These are phyloP conservation scores for Microcebus tavaratra DNA, from an alignment of 2,113 vertebrate genomes.

Conservation along the genomic window DNA sequence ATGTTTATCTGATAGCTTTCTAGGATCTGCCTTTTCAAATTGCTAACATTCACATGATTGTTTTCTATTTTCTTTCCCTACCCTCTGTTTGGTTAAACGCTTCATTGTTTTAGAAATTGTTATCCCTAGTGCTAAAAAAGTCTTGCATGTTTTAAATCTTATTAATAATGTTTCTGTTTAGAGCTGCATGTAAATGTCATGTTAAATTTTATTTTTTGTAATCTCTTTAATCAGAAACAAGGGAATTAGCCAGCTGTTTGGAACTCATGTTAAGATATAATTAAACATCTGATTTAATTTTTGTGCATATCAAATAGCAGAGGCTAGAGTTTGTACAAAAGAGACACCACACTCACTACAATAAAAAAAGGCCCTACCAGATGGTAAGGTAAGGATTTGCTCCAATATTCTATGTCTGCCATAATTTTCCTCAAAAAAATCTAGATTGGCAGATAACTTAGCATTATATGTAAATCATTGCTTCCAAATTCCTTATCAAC, in stretches of 20 bases:
- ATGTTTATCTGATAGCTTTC: background rate
- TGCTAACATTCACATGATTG: background rate
- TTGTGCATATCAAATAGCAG: constrained; percentile 89
- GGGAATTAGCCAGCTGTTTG: constrained; percentile 98
- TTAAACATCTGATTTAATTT: constrained; percentile 98
- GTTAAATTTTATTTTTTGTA: constrained; percentile 96
- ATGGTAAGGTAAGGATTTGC: constrained; percentile 78
- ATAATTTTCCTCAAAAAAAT: constrained; percentile 72
- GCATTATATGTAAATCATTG: constrained; percentile 86
- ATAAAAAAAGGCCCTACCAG: constrained; percentile 75
- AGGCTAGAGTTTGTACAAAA: constrained; percentile 85
- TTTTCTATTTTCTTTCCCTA: background rate
- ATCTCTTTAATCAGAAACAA: constrained; percentile 97
- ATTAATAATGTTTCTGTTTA: constrained; percentile 81
- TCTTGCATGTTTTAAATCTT: constrained; percentile 78
- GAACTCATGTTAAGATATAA: constrained; percentile 95
- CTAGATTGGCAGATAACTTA: constrained; percentile 77
- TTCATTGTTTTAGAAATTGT: constrained; percentile 73
- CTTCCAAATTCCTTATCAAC: constrained; percentile 72
- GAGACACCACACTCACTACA: constrained; percentile 84
- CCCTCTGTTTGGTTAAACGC: constrained; percentile 1
- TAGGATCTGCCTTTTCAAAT: background rate
- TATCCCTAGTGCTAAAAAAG: constrained; percentile 54
- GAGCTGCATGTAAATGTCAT: constrained; percentile 88
- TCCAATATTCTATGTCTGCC: constrained; percentile 76